Base-by-base conservation (phyloP, 2,797 vertebrate species). In the Sebastes minor region DNA sequence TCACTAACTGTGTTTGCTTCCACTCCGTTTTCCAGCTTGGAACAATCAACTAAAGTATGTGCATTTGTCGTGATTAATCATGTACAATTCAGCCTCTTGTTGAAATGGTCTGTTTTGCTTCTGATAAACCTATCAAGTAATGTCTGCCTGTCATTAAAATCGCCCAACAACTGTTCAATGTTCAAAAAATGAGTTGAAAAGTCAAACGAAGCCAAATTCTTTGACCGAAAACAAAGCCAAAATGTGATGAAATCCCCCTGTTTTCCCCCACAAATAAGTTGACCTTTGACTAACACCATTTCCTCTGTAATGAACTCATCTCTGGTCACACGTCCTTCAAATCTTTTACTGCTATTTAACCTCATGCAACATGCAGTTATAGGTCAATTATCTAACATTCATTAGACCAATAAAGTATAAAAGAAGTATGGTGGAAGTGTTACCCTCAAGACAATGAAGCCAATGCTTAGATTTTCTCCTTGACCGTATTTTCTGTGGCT, bases 361-460 rank as follows among this genome's bases (percentile, higher is more conserved):
- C 2, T 55, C 2, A 18, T 65, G n/a, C 9, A 72, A 28, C 42
- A 22, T 1, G 1, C 2, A 25, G 6, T 61, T 18, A 13, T 14
- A 63, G 12, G 55, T 35, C 8, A 74, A 22, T 28, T 4, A n/a
- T 32, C 13, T 20, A 52, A 2, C 2, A 2, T 71, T 64, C 7
- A 68, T 33, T 25, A 49, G 8, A 60, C 35, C 9, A 59, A 52
- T 10, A 13, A 12, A 60, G 3, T 28, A 18, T 35, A 49, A 49
- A 8, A 18, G 42, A 49, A 49, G 42, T 49, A 10, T 52, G 38
- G 16, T 35, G 9, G 14, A 60, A 60, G 11, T 16, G 3, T 73
- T 95, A 99, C 98, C 97, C 97, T 97, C 33, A 98, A 91, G 76
- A 99, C 88, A 57, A 93, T 83, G 75, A 98, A 99, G 73, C 98